A percentile compares a stretch with the other conserved stretches of the same genome.
Conservation (phyloP, 2,797 vertebrate species). For the Bovichtus diacanthus region DNA sequence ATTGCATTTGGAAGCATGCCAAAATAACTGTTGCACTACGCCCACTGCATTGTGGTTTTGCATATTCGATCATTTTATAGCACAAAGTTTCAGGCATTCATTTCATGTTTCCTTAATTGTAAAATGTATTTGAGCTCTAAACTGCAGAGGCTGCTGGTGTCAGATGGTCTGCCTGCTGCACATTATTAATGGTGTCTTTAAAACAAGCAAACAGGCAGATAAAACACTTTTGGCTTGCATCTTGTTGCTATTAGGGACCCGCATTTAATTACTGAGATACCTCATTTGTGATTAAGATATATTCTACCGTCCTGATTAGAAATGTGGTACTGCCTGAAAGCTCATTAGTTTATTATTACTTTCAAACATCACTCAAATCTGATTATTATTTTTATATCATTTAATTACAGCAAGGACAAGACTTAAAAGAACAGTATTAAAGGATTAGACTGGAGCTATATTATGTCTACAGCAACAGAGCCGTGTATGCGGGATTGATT, state of each 20-base stretch:
- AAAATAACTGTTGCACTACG: not conserved
- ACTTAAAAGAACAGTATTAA: not conserved
- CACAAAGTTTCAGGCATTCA: conserved; percentile 18
- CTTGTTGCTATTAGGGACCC: conserved; percentile 17
- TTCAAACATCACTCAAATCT: not conserved
- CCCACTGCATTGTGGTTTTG: conserved; percentile 3
- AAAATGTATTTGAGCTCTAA: conserved; percentile 4
- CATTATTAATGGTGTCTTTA: conserved; percentile 35
- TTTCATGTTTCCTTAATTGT: conserved; percentile 10
- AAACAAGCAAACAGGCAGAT: conserved; percentile 29
- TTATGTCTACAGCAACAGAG: not conserved
- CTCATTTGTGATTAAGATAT: conserved; percentile 18
- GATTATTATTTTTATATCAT: not conserved
- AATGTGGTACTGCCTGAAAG: not conserved
- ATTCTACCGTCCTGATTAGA: conserved; percentile 5
- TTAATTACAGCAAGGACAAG: not conserved
- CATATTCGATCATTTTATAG: conserved; percentile 20
- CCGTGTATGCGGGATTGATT: not conserved
- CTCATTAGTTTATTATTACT: not conserved
- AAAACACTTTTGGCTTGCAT: conserved; percentile 28
- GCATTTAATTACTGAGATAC: conserved; percentile 24
- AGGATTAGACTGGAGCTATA: not conserved
- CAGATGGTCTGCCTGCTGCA: conserved; percentile 33
- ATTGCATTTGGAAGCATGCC: conserved; percentile 8
- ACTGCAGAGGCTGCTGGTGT: conserved; percentile 17